phyloP scores from a whole-genome alignment of 2,888 invertebrate genomes.

The Chalcis sispes region DNA sequence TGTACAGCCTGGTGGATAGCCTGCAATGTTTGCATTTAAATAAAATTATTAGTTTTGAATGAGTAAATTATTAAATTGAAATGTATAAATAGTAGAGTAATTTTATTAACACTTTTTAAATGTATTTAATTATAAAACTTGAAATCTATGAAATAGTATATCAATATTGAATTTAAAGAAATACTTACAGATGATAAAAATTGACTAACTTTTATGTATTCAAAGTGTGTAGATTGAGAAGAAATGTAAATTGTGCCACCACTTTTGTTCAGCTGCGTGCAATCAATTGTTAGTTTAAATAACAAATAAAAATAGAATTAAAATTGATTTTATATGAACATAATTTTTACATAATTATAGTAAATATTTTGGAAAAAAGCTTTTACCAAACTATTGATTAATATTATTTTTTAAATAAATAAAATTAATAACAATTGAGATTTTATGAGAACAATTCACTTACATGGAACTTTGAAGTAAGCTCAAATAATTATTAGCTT shows the following conservation, averaged over 20 bases:
- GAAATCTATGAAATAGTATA: slow-evolving; percentile 6
- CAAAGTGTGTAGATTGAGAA: slow-evolving; percentile 67
- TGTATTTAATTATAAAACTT: not conserved
- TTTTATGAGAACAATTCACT: not conserved
- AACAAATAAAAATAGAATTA: slow-evolving; percentile 17
- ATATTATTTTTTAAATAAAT: not conserved
- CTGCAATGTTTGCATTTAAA: slow-evolving; percentile 72
- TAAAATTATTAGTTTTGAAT: no score
- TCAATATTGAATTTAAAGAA: slow-evolving; percentile 14
- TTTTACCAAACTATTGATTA: no score
- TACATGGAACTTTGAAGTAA: slow-evolving; percentile 23
- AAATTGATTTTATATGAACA: slow-evolving; percentile 9
- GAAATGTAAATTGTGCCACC: slow-evolving; percentile 68
- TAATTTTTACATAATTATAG: not conserved
- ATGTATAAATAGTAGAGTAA: slow-evolving; percentile 1
- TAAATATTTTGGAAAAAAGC: not conserved
- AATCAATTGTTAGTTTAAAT: slow-evolving; percentile 64
- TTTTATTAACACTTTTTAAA: not conserved
- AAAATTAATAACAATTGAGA: not conserved
- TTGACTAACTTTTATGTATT: slow-evolving; percentile 63
- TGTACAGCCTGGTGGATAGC: slow-evolving; percentile 74
- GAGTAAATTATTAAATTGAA: not conserved
- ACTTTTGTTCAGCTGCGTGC: slow-evolving; percentile 74
- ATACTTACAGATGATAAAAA: slow-evolving; percentile 56
- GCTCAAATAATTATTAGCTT: slow-evolving; percentile 5